Evolutionary conservation across 2,797 vertebrate species (phyloP).

Genomic region (Mareca penelope): DNA sequence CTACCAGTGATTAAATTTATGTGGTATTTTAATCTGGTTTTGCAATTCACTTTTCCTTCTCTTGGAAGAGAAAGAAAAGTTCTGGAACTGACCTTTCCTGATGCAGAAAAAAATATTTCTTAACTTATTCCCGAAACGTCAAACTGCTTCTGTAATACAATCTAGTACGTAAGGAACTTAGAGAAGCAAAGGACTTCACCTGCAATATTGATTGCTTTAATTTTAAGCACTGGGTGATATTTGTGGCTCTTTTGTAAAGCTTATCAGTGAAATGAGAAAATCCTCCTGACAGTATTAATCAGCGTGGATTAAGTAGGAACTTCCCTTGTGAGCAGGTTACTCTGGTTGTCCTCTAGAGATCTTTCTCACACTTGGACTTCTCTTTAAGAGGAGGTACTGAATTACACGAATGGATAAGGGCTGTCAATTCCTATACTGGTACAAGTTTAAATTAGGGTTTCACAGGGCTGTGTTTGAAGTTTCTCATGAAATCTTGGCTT

Average conservation of each 20-base stretch:
- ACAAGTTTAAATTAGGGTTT: not conserved
- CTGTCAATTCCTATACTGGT: not conserved
- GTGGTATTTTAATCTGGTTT: not conserved
- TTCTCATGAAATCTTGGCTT: not conserved
- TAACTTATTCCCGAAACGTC: constrained; percentile 21
- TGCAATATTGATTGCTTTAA: constrained; percentile 46
- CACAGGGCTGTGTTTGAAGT: not conserved
- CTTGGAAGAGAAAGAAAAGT: not conserved
- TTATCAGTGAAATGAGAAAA: constrained; percentile 43
- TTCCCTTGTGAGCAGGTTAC: constrained; percentile 7
- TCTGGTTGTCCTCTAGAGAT: not conserved
- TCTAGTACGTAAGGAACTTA: not conserved
- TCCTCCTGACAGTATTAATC: constrained; percentile 42
- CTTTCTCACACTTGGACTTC: not conserved
- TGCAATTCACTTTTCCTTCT: not conserved
- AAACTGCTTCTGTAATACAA: constrained; percentile 4
- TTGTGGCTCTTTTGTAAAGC: constrained; percentile 49
- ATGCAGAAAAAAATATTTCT: not conserved
- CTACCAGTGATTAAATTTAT: not conserved
- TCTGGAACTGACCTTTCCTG: constrained; percentile 21
- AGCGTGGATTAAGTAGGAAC: constrained; percentile 3
- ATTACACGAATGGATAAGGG: not conserved
- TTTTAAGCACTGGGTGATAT: constrained; percentile 15
- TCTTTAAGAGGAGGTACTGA: not conserved
- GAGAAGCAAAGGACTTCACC: constrained; percentile 17